Percentiles rank a stretch among this genome's conserved stretches.
Evolutionary conservation across 2,113 vertebrate species (phyloP).

Genomic region (Artemisiospiza belli): DNA sequence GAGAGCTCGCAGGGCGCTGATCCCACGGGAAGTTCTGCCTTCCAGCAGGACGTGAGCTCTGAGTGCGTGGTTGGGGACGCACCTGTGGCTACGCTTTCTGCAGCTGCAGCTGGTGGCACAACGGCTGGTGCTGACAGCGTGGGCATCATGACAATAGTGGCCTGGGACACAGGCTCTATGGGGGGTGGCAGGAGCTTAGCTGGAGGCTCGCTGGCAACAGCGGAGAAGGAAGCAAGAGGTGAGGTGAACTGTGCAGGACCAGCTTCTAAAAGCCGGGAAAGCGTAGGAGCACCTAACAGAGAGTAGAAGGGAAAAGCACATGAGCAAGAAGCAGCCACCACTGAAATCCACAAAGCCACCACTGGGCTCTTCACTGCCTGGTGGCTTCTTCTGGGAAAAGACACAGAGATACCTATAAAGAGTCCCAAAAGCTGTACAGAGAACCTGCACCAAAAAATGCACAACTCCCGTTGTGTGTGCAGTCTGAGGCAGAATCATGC

Average conservation of each 20-base stretch:
- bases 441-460: background rate
- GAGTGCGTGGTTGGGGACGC: conserved; percentile 69
- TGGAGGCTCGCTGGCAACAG: conserved; percentile 83
- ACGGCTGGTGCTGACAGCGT: conserved; percentile 79
- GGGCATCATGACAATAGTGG: conserved; percentile 85
- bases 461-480: background rate
- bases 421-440: background rate
- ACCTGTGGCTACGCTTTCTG: conserved; percentile 81
- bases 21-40: background rate
- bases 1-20: background rate
- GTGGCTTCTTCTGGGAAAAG: conserved; percentile 16
- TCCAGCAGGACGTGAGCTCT: conserved; percentile 28
- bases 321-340: conserved; percentile 70
- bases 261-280: conserved; percentile 97
- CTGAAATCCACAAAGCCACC: conserved; percentile 53
- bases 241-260: conserved; percentile 90
- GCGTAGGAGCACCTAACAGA: conserved; percentile 91
- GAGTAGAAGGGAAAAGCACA: conserved; percentile 77
- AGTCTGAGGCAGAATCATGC: background rate
- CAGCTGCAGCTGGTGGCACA: conserved; percentile 79
- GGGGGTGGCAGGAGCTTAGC: conserved; percentile 83
- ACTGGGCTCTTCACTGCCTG: background rate
- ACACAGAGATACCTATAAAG: background rate
- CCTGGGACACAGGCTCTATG: conserved; percentile 79
- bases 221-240: conserved; percentile 89